Conservation (phyloP, 2,113 vertebrate species). For the Gasterosteus nipponicus region DNA sequence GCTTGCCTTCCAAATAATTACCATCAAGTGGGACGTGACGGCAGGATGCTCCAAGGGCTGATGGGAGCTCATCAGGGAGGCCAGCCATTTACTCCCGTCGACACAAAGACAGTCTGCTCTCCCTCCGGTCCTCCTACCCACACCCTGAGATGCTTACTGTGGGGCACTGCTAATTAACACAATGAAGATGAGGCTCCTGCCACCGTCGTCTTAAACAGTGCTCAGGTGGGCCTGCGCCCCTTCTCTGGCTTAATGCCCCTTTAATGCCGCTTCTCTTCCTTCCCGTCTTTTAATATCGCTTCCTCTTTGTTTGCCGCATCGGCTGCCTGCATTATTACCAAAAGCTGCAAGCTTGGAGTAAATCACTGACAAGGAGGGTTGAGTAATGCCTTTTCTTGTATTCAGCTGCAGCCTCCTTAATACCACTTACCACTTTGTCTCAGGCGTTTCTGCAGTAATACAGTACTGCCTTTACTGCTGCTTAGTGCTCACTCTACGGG, state of each 20-base stretch:
- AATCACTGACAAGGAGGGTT: not conserved
- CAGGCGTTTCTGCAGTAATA: slow-evolving; percentile 25
- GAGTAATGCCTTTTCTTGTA: slow-evolving; percentile 19
- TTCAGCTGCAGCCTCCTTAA: slow-evolving; percentile 24
- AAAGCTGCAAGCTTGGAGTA: too few species aligned
- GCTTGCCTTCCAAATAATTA: slow-evolving; percentile 79
- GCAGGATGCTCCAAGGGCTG: slow-evolving; percentile 72
- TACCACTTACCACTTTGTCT: slow-evolving; percentile 23
- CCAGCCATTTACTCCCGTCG: slow-evolving; percentile 76
- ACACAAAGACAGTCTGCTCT: slow-evolving; percentile 73
- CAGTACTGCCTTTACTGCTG: slow-evolving; percentile 37
- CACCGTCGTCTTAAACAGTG: slow-evolving; percentile 68
- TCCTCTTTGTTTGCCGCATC: slow-evolving; percentile 9
- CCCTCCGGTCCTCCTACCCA: slow-evolving; percentile 74
- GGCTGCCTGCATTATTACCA: not conserved
- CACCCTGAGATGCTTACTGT: slow-evolving; percentile 71
- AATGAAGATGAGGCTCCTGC: slow-evolving; percentile 75
- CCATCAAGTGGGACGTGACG: slow-evolving; percentile 74
- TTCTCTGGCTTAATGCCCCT: slow-evolving; percentile 35
- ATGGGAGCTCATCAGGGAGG: slow-evolving; percentile 76
- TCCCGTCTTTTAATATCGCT: not conserved
- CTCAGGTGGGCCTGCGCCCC: slow-evolving; percentile 65
- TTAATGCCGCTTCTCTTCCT: not conserved
- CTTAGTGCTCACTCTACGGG: slow-evolving; percentile 45
- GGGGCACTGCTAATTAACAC: slow-evolving; percentile 79